A percentile compares a stretch with the other conserved stretches of the same genome.
Conservation (phyloP, 2,113 vertebrate species). For the Equus quagga region DNA sequence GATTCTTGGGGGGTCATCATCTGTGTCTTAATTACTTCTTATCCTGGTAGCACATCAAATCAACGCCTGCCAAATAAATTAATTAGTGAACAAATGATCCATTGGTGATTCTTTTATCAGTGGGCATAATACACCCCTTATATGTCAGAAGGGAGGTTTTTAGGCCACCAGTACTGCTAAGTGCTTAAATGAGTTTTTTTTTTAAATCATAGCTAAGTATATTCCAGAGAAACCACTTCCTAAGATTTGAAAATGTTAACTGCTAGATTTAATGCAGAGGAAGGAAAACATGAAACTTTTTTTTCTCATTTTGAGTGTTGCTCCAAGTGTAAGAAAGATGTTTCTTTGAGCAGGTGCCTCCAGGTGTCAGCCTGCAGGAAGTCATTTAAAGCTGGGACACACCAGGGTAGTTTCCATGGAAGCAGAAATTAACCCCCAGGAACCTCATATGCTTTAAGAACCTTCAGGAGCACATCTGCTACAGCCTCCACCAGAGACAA, state of each 20-base stretch:
- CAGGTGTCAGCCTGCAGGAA: conserved; percentile 69
- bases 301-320: background rate
- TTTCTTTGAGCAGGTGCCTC: conserved; percentile 61
- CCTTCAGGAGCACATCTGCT: conserved; percentile 56
- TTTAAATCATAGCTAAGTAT: background rate
- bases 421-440: conserved; percentile 75
- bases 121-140: background rate
- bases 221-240: background rate
- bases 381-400: conserved; percentile 61
- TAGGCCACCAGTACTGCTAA: background rate
- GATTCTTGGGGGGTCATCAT: background rate
- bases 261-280: background rate
- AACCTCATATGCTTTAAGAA: conserved; percentile 54
- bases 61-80: background rate
- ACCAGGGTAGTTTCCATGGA: conserved; percentile 75
- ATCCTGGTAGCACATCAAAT: background rate
- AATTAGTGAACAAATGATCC: background rate
- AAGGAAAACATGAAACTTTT: background rate
- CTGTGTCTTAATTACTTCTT: background rate
- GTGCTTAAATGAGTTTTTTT: background rate
- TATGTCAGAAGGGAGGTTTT: background rate
- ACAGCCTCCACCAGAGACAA: conserved; percentile 22
- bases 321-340: background rate
- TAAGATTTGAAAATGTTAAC: conserved; percentile 23
- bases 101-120: background rate